Evolutionary conservation across 2,888 invertebrate species (phyloP).

Genomic region (Pandemis corylana): DNA sequence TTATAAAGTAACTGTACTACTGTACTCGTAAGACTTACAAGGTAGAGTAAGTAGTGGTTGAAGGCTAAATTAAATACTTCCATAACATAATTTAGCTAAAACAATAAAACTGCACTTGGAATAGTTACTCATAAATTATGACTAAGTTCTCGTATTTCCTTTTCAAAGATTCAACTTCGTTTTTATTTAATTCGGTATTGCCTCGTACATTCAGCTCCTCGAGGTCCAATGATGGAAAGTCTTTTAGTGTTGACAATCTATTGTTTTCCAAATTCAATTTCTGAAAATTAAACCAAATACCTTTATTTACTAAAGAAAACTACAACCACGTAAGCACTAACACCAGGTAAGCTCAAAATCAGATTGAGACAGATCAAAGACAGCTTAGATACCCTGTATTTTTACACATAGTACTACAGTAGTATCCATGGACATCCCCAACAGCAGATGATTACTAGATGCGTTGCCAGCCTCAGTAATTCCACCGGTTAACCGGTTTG

Average conservation of each 20-base stretch:
- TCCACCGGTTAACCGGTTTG: no score
- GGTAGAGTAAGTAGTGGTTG: no score
- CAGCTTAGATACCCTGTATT: no score
- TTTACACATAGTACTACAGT: no score
- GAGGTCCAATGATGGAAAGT: conserved; percentile 80
- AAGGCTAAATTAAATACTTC: not conserved
- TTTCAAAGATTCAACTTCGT: conserved; percentile 67
- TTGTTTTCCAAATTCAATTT: conserved; percentile 82
- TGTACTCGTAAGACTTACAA: no score
- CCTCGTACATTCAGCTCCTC: conserved; percentile 76
- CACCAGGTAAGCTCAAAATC: no score
- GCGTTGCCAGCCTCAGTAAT: no score
- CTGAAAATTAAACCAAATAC: conserved; percentile 60
- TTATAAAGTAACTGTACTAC: no score
- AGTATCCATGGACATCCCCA: no score
- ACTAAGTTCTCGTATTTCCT: conserved; percentile 54
- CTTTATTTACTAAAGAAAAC: not conserved
- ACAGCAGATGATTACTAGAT: no score
- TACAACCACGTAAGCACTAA: not conserved
- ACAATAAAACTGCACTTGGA: not conserved
- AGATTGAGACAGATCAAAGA: no score
- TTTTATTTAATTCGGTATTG: conserved; percentile 66
- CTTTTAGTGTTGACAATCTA: conserved; percentile 72
- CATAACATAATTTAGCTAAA: not conserved
- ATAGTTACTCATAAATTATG: conserved; percentile 58